Base-by-base conservation (phyloP, 2,797 vertebrate species). In the Spinus pinus region DNA sequence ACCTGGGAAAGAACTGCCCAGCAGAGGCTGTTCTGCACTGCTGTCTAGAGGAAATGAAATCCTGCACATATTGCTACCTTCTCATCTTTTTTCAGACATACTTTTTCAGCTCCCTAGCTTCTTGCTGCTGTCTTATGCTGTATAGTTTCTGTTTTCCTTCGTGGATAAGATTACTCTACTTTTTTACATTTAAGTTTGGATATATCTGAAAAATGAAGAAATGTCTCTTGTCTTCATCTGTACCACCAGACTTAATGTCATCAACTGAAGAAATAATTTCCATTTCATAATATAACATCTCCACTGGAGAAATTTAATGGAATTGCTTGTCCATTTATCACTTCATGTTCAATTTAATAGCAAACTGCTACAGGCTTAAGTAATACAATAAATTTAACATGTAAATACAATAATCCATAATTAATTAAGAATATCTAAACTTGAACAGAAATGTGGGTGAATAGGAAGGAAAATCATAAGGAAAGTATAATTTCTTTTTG, bases 361-460 rank as follows among this genome's bases (percentile, higher is more conserved):
- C 13, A 88, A 89, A 62, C 13, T 30, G 7, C 28, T 74, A 39
- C 27, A 72, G 17, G 28, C 22, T 53, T 74, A 85, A 92, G 41
- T 60, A 77, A 53, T 27, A 66, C 12, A 71, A 60, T 4, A 28
- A 56, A 50, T 78, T 83, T 74, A 50, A 72, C 7, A 24, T 31
- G 18, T 31, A 87, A 92, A 69, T 75, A 67, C 8, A 84, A 51
- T 50, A 81, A 92, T 57, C 24, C 27, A 50, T 51, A 85, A 87
- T 58, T 81, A 66, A 84, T 54, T 60, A 58, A 66, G 14, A 54
- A 46, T 22, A 18, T 31, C 54, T 72, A 42, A 6, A 33, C 9
- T 37, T 30, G 31, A 94, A 72, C 14, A 75, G 62, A 72, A 88
- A 61, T 5, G 14, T 16, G 17, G 17, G 14, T 62, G 28, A 62